Evolutionary conservation across 2,888 invertebrate species (phyloP), one percentile per base, ranked within the genome.

Genomic region (Uropetala carovei): DNA sequence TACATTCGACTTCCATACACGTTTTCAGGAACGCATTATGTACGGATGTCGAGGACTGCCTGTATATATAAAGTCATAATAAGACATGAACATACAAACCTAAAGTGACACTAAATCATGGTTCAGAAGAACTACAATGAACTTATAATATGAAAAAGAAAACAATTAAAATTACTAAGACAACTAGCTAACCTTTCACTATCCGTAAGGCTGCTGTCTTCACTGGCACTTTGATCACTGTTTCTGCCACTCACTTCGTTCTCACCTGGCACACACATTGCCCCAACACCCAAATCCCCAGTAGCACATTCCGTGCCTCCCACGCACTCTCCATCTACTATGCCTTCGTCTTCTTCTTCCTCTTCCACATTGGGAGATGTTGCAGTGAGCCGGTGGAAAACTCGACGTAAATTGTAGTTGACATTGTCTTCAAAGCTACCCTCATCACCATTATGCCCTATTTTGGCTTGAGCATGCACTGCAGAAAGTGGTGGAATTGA

Each of bases 121-220:
- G n/a, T n/a, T n/a, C n/a, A n/a, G 43, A 43, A 43, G 5, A 43
- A 43, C 43, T 5, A 43, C 43, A 43, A 5, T 5, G 5, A 3
- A 43, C 43, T 43, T 43, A 43, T 43, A 3, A 43, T 1, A 43
- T 43, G 5, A 3, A 43, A 43, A 43, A 43, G 5, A 43, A 5
- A n/a, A 43, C 1, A 43, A 43, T 43, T 43, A 43, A 43, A 43
- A 43, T 5, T 43, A 43, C 43, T 43, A 43, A 3, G 43, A 43
- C 43, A 43, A 27, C 59, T 22, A 81, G 16, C 89, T 57, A 93
- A 94, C 94, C 96, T 95, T 94, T 97, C 97, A 94, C 97, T 97
- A 94, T 97, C 97, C 93, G 97, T 97, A 68, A 97, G 95, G 94
- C 97, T 97, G 94, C 97, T 97, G 94, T 97, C 97, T 94, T 97